These are phyloP conservation scores for Cyclargus thomasi DNA, from an alignment of 1,140 invertebrate species.

Conservation along the genomic window DNA sequence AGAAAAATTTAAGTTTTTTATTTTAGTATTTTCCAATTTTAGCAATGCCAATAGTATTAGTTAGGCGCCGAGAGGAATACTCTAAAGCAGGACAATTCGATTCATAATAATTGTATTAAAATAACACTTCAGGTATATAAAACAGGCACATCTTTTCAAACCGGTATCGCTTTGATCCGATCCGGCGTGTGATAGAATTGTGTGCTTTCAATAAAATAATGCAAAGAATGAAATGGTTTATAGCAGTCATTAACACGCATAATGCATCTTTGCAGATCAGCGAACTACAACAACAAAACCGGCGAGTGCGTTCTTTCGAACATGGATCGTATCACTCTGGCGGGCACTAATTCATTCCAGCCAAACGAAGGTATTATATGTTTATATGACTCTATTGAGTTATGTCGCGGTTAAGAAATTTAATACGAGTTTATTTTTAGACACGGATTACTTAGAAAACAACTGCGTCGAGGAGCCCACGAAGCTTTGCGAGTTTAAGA, in stretches of 20 bases:
- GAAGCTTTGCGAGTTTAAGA: slow-evolving; percentile 94
- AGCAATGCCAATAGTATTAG: too few relatives aligned
- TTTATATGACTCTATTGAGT: not conserved
- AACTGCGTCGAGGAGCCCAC: slow-evolving; percentile 93
- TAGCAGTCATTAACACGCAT: slow-evolving; percentile 19
- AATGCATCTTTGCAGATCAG: slow-evolving; percentile 83
- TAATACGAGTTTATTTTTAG: slow-evolving; percentile 36
- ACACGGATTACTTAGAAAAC: slow-evolving; percentile 90
- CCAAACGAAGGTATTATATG: slow-evolving; percentile 76
- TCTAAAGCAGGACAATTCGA: too few relatives aligned
- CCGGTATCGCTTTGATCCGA: not conserved
- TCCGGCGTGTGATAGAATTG: not conserved
- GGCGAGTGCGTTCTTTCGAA: slow-evolving; percentile 91
- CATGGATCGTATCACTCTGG: slow-evolving; percentile 92
- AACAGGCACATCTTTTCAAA: slow-evolving; percentile 23
- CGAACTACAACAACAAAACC: slow-evolving; percentile 90
- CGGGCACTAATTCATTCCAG: slow-evolving; percentile 84
- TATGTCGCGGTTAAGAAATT: slow-evolving; percentile 2
- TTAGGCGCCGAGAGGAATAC: too few relatives aligned
- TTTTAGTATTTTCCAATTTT: too few relatives aligned
- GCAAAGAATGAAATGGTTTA: slow-evolving; percentile 11
- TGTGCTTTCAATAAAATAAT: not conserved
- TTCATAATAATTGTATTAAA: not conserved
- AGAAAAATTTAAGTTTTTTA: too few relatives aligned
- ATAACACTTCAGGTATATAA: slow-evolving; percentile 25